These are phyloP conservation scores for Trichoplax adhaerens DNA, from an alignment of 37 sponge, comb jelly and placozoan genomes.

Conservation along the genomic window DNA sequence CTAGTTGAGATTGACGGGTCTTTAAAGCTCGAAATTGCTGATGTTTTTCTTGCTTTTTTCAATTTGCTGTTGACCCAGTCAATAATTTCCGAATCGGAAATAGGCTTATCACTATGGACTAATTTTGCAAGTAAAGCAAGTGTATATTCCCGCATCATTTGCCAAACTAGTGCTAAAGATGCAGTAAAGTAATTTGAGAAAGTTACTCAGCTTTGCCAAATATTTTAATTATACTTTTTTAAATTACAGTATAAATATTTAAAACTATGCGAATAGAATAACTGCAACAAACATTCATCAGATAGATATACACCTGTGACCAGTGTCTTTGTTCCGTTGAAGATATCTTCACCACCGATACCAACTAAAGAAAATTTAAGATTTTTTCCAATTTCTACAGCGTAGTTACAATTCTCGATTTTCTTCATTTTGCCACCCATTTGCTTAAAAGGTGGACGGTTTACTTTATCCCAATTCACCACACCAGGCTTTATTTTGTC, in stretches of 20 bases:
- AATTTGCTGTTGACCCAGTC: constrained; percentile 11
- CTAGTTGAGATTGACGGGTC: constrained; percentile 7
- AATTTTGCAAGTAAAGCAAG: neutral
- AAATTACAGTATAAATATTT: too few relatives aligned
- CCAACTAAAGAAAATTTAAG: constrained; percentile 13
- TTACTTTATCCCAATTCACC: constrained; percentile 6
- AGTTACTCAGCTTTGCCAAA: neutral
- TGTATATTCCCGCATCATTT: constrained; percentile 14
- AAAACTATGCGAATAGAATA: too few relatives aligned
- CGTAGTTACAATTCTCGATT: constrained; percentile 17
- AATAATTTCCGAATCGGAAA: constrained; percentile 4
- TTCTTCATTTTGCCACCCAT: neutral
- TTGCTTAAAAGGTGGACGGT: constrained; percentile 9
- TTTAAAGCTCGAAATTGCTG: neutral
- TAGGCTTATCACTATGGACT: neutral
- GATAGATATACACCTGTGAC: neutral
- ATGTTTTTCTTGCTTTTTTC: neutral
- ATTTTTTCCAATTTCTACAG: neutral
- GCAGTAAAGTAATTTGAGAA: constrained; percentile 6
- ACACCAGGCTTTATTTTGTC: neutral
- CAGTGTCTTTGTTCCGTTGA: neutral
- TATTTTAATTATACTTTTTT: too few relatives aligned
- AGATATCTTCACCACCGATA: neutral
- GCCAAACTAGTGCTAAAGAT: constrained; percentile 7
- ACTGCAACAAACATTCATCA: too few relatives aligned